These are phyloP conservation scores for Tringa solitaria DNA, from an alignment of 2,113 vertebrate species.

Conservation along the genomic window DNA sequence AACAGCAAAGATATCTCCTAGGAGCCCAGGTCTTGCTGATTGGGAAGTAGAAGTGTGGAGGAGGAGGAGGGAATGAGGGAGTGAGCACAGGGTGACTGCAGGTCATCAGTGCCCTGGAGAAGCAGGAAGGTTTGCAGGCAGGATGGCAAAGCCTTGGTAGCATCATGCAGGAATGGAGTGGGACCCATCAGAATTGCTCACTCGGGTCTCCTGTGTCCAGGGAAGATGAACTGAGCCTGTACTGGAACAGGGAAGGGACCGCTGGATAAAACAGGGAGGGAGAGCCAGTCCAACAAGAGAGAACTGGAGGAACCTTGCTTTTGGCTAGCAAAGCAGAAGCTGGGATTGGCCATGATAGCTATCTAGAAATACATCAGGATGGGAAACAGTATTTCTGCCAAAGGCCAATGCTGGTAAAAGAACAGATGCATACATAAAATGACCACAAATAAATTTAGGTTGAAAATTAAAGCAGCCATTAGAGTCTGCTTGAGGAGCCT, in stretches of 20 bases:
- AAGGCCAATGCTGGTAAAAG: not conserved
- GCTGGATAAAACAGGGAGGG: not conserved
- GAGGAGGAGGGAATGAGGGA: not conserved
- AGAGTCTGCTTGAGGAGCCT: not conserved
- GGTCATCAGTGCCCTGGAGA: not conserved
- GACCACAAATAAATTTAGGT: not conserved
- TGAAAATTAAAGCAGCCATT: not conserved
- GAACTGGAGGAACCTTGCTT: not conserved
- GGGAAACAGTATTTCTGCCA: not conserved
- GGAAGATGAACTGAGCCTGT: not conserved
- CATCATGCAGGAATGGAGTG: not conserved
- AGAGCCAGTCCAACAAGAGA: not conserved
- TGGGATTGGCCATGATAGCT: not conserved
- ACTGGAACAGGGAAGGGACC: not conserved
- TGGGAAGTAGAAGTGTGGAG: not conserved
- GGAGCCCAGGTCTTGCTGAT: not conserved
- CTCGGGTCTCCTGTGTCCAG: not conserved
- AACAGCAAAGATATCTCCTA: not conserved
- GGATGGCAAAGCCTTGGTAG: not conserved
- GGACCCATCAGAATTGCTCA: not conserved
- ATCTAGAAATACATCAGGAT: not conserved
- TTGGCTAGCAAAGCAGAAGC: not conserved
- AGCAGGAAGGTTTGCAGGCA: not conserved
- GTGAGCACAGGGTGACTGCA: not conserved
- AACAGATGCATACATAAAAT: not conserved